Evolutionary conservation across 2,113 vertebrate genomes (phyloP), one percentile per base, ranked within the genome.

Genomic region (Cyprinus carpio): DNA sequence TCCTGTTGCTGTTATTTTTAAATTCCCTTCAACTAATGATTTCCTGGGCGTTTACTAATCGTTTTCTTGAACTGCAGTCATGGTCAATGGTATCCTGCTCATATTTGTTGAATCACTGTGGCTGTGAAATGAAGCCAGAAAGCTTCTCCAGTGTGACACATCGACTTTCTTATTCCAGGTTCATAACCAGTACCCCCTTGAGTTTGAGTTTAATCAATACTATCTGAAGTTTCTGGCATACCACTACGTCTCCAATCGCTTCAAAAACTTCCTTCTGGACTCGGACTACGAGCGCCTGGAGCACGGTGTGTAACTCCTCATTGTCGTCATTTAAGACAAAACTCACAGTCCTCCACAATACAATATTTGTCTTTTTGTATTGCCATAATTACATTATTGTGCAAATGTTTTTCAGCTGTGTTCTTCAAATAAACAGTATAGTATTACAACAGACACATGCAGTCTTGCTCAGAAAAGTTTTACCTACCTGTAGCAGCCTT

Each of bases 161-260:
- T 51, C 89, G 84, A 46, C 49, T 87, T 51, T 92, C 51, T 90
- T 78, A 87, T 93, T 92, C 74, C 93, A 99, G 98, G 92, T 99
- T 93, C 95, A 98, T 93, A 95, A 94, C 90, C 98, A 99, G 86
- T 96, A 96, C 92, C 97, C 98, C 86, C 93, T 96, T 74, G 97
- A 99, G 91, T 99, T 99, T 95, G 98, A 99, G 94, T 99, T 99
- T 93, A 99, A 99, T 95, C 97, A 98, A 75, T 96, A 98, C 94
- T 99, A 99, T 93, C 92, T 99, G 91, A 98, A 97, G 95, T 99
- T 99, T 93, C 92, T 99, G 94, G 98, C 98, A 84, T 99, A 99
- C 93, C 98, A 99, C 91, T 96, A 98, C 87, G 93, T 98, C 90
- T 99, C 98, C 90, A 99, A 98, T 93, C 94, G 97, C 90, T 99